Evolutionary conservation across 35 echinoderm and acorn worm genomes (phyloP).

Genomic region (Apostichopus californicus): DNA sequence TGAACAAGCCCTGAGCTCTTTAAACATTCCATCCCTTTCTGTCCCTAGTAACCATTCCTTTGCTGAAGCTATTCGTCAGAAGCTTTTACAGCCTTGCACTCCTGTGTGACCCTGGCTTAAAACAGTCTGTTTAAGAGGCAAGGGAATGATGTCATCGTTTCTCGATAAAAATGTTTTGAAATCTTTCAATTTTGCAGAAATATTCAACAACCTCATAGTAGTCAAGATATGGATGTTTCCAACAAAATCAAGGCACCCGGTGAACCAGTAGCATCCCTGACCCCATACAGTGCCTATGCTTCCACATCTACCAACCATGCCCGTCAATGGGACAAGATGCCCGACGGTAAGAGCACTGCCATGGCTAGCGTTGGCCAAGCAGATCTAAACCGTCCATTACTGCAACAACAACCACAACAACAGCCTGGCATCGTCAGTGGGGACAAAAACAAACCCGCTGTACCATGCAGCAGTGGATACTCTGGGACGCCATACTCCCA

Average conservation of each 20-base stretch:
- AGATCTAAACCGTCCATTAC: conserved; percentile 55
- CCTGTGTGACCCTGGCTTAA: too few relatives aligned
- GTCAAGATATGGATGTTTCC: conserved; percentile 65
- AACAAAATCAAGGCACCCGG: conserved; percentile 77
- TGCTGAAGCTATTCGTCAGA: too few relatives aligned
- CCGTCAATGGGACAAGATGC: conserved; percentile 35
- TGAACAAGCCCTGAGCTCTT: too few relatives aligned
- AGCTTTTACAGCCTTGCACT: too few relatives aligned
- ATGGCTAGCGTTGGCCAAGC: conserved; percentile 37
- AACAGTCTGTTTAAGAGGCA: too few relatives aligned
- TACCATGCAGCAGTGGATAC: conserved; percentile 44
- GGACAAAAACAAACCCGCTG: conserved; percentile 52
- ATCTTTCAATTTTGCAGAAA: conserved; percentile 53
- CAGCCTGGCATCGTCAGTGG: not conserved
- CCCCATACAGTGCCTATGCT: conserved; percentile 80
- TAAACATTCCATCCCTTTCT: too few relatives aligned
- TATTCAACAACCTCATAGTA: conserved; percentile 84
- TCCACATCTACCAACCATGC: conserved; percentile 52
- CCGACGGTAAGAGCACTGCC: conserved; percentile 57
- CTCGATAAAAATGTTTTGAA: too few relatives aligned
- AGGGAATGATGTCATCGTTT: too few relatives aligned
- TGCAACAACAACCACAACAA: conserved; percentile 47
- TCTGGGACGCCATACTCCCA: conserved; percentile 46
- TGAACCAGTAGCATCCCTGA: conserved; percentile 74
- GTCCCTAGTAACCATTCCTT: too few relatives aligned